Base-by-base conservation (phyloP, 2,888 invertebrate species). In the Perdita meconis region DNA sequence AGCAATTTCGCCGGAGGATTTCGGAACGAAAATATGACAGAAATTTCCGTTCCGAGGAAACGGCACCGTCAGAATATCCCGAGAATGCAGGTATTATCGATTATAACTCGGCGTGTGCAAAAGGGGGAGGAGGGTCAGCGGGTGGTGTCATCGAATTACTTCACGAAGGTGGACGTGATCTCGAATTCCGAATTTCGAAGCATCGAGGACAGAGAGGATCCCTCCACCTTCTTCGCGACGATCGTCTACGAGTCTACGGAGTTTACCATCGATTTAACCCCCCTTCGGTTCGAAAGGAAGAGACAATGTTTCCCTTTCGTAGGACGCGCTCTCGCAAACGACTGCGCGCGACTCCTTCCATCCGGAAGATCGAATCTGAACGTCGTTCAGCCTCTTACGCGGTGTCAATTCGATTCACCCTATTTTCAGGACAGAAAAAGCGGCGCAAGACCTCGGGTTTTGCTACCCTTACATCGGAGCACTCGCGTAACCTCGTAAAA, bases 341-440 rank as follows among this genome's bases (percentile, higher is more conserved):
- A 73, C 73, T 69, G 73, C 70, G 67, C 67, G 65, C 68, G 78
- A 56, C 34, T 75, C 63, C 72, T 84, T 47, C 71, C 84, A 85
- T 78, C 78, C 79, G 85, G 82, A 85, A 85, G 84, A 85, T 85
- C 85, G 82, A 85, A 85, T 84, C 78, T 57, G 56, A 70, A 65
- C 67, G 59, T 63, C 72, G 75, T 69, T 74, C 74, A 75, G 65
- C 65, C 78, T 78, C 67, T 77, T 68, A 69, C 80, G 64, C 38
- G 80, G 85, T 65, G 83, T 59, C 85, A 85, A 84, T 84, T 84
- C 74, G 84, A 84, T 84, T 84, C 84, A 81, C 85, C 84, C 84
- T 72, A 78, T 66, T 74, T n/a, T 30, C 60, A 47, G 44, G 55
- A 66, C 69, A 72, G 76, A 76, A 77, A 70, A 82, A 80, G 73